Evolutionary conservation across 2,113 vertebrate genomes (phyloP).

Genomic region (Mustela lutreola): DNA sequence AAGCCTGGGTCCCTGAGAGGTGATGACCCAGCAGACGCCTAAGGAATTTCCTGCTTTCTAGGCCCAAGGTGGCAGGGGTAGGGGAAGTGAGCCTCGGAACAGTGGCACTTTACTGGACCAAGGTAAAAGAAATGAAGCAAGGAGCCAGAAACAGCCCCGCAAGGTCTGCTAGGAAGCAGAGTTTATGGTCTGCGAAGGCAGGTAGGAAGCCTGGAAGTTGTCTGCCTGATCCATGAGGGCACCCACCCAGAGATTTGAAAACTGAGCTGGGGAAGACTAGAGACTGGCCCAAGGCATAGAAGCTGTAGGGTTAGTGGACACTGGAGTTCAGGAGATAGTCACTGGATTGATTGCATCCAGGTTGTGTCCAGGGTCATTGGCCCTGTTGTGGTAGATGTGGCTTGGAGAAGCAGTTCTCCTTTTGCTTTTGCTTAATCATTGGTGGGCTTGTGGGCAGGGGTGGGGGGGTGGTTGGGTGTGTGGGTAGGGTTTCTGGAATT

Average conservation of each 20-base stretch:
- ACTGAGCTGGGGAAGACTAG: neutral
- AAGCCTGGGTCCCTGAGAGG: neutral
- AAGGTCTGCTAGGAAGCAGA: neutral
- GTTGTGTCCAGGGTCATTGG: conserved; percentile 55
- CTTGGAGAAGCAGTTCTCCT: conserved; percentile 52
- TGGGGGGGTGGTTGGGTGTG: fast-evolving
- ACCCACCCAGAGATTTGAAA: neutral
- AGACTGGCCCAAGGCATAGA: neutral
- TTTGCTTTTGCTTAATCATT: conserved; percentile 54
- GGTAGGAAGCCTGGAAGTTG: neutral
- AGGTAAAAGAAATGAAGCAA: neutral
- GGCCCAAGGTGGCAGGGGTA: neutral
- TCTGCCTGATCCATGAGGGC: neutral
- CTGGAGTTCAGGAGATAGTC: neutral
- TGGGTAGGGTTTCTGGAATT: neutral
- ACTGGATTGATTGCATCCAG: neutral
- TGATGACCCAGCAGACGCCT: neutral
- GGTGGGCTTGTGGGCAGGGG: neutral
- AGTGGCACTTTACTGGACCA: neutral
- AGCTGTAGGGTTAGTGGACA: neutral
- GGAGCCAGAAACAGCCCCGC: neutral
- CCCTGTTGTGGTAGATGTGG: neutral
- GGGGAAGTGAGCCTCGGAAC: neutral
- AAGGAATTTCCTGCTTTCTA: conserved; percentile 8
- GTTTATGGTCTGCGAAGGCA: neutral